Conservation (phyloP, 2,113 vertebrate species). For the Protomyctophum bolini region DNA sequence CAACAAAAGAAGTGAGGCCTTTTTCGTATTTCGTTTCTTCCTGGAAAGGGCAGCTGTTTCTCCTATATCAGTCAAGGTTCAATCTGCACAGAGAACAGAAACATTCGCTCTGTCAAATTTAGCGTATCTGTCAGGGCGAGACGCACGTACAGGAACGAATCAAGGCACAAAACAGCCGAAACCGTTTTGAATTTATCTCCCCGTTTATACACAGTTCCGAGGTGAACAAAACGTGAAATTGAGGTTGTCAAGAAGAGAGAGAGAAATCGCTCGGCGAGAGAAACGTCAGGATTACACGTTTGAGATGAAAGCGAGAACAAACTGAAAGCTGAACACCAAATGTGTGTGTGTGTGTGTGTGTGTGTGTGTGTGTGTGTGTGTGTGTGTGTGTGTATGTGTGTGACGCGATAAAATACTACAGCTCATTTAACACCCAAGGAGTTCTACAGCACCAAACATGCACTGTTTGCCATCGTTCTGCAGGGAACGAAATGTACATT, state of each 20-base stretch:
- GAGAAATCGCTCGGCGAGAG: neutral
- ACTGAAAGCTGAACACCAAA: conserved; percentile 1
- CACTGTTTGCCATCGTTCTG: conserved; percentile 10
- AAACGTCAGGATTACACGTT: conserved; percentile 2
- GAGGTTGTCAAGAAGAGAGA: conserved; percentile 23
- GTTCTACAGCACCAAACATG: conserved; percentile 24
- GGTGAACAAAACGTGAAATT: conserved; percentile 23
- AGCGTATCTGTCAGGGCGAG: conserved; percentile 25
- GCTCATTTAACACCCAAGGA: conserved; percentile 21
- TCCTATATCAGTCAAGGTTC: conserved; percentile 59
- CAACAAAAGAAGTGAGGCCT: conserved; percentile 14
- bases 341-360: conserved; percentile 15
- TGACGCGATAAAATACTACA: neutral
- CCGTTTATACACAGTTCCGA: conserved; percentile 21
- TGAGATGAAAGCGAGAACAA: conserved; percentile 26
- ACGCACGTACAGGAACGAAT: conserved; percentile 34
- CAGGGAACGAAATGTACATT: conserved; percentile 26
- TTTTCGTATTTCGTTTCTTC: conserved; percentile 59
- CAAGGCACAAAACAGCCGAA: conserved; percentile 31
- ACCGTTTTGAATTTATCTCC: conserved; percentile 30
- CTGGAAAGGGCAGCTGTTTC: conserved; percentile 65
- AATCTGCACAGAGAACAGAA: conserved; percentile 57
- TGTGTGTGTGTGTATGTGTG: neutral
- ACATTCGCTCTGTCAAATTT: conserved; percentile 69
- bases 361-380: neutral